Evolutionary conservation across 2,888 invertebrate species (phyloP).

Genomic region (Amphimallon solstitiale): DNA sequence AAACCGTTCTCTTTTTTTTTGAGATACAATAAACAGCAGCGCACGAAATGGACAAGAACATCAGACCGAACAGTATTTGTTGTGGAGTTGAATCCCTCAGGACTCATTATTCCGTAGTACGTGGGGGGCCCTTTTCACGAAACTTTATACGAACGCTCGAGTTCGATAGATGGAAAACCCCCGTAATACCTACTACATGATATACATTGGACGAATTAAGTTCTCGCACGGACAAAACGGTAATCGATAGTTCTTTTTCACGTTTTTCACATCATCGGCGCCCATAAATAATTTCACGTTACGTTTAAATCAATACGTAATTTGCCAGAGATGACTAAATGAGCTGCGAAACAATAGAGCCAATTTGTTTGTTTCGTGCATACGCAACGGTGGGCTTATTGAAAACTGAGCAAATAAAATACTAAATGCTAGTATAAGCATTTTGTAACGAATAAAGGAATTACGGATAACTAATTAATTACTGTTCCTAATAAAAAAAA

Average conservation of each 20-base stretch:
- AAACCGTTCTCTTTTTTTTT: slow-evolving; percentile 29
- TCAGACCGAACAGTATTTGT: slow-evolving; percentile 46
- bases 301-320: slow-evolving; percentile 14
- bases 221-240: slow-evolving; percentile 22
- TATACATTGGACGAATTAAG: slow-evolving; percentile 50
- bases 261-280: slow-evolving; percentile 8
- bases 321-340: not conserved
- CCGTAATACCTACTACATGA: slow-evolving; percentile 41
- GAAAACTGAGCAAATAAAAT: not conserved
- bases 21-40: slow-evolving; percentile 36
- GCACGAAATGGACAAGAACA: slow-evolving; percentile 35
- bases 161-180: slow-evolving; percentile 46
- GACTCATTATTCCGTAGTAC: slow-evolving; percentile 47
- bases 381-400: not conserved
- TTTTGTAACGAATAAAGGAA: no score
- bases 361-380: not conserved
- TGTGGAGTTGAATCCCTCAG: slow-evolving; percentile 46
- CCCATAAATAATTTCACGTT: slow-evolving; percentile 18
- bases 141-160: slow-evolving; percentile 45
- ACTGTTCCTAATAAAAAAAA: no score
- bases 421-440: no score
- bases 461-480: no score
- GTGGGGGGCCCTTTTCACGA: slow-evolving; percentile 43
- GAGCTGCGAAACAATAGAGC: not conserved
- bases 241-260: slow-evolving; percentile 35